Conservation (phyloP, 2,113 vertebrate genomes). For the Thomomys bottae region DNA sequence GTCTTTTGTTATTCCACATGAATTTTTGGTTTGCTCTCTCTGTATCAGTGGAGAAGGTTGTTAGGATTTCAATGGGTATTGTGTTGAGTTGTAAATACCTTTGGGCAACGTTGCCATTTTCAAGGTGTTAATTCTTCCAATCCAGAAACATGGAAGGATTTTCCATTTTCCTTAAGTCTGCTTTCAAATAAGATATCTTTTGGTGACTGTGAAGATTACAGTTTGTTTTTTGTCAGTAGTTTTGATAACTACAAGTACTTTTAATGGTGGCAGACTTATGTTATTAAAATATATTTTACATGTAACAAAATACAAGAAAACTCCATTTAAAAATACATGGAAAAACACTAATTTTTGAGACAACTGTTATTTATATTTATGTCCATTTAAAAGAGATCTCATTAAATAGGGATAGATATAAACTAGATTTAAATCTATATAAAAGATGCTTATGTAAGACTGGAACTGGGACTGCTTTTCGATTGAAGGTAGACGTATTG, state of each 20-base stretch:
- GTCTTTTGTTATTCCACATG: no score
- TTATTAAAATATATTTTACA: conserved; percentile 11
- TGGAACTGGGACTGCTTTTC: neutral
- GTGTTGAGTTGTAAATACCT: no score
- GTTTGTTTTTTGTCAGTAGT: neutral
- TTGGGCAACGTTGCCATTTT: no score
- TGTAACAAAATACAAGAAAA: neutral
- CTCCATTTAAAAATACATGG: neutral
- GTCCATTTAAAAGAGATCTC: neutral
- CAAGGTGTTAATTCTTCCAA: no score
- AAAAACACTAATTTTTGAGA: neutral
- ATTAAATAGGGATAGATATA: no score
- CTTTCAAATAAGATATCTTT: no score
- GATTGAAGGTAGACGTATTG: neutral
- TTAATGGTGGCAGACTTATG: neutral
- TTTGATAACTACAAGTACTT: neutral
- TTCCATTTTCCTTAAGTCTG: no score
- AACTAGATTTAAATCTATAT: no score
- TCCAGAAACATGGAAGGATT: no score
- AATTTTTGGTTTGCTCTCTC: no score
- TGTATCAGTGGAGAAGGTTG: no score
- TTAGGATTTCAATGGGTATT: no score
- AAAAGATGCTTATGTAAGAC: neutral
- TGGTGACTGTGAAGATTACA: neutral
- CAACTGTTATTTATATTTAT: neutral